Evolutionary conservation across 2,113 vertebrate genomes (phyloP).

Genomic region (Verasper variegatus): DNA sequence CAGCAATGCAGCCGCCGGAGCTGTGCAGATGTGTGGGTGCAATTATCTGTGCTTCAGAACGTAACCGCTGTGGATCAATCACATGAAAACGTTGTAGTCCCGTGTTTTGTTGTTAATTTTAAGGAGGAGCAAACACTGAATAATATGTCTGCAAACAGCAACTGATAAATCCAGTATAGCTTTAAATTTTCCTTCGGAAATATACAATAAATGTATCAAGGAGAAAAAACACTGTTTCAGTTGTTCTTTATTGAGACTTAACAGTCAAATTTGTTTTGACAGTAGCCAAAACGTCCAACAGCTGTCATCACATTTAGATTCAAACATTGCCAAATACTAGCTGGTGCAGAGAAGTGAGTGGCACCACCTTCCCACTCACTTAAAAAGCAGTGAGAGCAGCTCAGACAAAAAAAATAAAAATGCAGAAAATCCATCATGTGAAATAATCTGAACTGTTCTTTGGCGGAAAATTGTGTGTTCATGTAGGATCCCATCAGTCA

Average conservation of each 20-base stretch:
- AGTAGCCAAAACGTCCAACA: not conserved
- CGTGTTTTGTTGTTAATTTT: not conserved
- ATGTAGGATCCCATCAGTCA: slow-evolving; percentile 1
- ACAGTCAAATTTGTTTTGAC: not conserved
- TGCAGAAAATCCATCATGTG: not conserved
- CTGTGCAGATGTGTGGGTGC: not conserved
- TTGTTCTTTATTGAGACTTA: not conserved
- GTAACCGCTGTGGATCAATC: not conserved
- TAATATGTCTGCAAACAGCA: not conserved
- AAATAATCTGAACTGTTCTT: slow-evolving; percentile 11
- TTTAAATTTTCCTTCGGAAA: not conserved
- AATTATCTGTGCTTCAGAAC: not conserved
- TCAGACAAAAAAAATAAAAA: not conserved
- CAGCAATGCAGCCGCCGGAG: not conserved
- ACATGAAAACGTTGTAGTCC: not conserved
- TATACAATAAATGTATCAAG: not conserved
- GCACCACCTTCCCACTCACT: not conserved
- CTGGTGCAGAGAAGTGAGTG: not conserved
- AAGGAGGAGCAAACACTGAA: not conserved
- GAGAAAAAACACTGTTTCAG: too few relatives aligned
- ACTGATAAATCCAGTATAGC: not conserved
- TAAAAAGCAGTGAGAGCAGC: not conserved
- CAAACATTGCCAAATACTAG: not conserved
- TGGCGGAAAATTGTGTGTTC: not conserved
- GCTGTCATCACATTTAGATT: not conserved